Conservation (phyloP, 2,113 vertebrate species). For the Tychaedon coryphoeus region DNA sequence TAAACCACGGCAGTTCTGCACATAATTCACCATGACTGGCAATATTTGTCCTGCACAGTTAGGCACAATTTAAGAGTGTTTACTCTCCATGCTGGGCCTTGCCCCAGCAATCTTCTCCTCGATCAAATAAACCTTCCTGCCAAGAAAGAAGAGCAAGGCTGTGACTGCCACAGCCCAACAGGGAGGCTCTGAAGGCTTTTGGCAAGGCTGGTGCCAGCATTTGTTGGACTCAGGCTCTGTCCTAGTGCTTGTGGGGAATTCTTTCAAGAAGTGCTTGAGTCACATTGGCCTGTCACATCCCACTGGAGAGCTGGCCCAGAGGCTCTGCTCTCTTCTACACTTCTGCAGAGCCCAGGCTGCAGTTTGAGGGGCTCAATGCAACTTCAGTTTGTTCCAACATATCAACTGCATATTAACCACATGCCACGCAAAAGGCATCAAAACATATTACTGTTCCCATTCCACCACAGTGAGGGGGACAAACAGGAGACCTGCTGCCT, state of each 20-base stretch:
- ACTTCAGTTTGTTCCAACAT: background rate
- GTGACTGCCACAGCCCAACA: background rate
- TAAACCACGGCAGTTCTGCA: background rate
- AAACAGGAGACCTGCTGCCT: background rate
- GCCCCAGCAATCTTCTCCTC: slow-evolving; percentile 20
- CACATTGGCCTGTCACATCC: background rate
- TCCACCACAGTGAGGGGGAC: background rate
- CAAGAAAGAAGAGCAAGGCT: background rate
- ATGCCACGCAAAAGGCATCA: background rate
- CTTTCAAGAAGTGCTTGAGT: background rate
- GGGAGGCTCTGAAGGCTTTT: background rate
- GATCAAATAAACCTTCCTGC: background rate
- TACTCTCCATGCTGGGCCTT: background rate
- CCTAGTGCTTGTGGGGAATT: background rate
- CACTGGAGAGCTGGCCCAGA: background rate
- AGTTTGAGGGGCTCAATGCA: background rate
- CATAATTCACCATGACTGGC: background rate
- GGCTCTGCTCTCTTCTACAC: background rate
- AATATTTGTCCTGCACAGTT: background rate
- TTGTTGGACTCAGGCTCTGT: background rate
- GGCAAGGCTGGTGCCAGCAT: background rate
- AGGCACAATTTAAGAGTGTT: background rate
- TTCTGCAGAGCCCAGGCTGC: background rate
- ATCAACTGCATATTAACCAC: background rate
- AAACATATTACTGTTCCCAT: background rate